Base-by-base conservation (phyloP, 2,888 invertebrate genomes). In the Drosophila nigritarsus region DNA sequence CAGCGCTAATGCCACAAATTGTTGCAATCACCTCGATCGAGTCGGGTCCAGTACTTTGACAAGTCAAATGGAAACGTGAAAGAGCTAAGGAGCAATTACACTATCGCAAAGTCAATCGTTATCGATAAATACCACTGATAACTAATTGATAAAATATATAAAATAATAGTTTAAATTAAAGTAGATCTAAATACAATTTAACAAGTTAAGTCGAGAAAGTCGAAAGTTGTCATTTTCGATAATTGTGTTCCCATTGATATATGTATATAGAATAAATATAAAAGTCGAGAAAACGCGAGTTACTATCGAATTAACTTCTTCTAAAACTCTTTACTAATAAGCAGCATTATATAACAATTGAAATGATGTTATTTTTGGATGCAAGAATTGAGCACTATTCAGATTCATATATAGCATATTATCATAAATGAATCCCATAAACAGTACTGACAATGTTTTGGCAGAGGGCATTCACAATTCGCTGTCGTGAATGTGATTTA, bases 1-100 rank as follows among this genome's bases (percentile, higher is more conserved):
- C 29, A 30, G 58, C 29, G 50, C 63, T 49, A 54, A 54, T 66
- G 80, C 77, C 64, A 62, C 69, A 73, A 64, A 56, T 55, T 58
- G 73, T 62, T 56, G 73, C 66, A 71, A 55, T 71, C 54, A 48
- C 11, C 5, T 30, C 49, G 15, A 27, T 15, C 13, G 48, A 27
- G 24, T 38, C 27, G 36, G 13, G 24, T 49, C n/a, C 9, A 40
- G 29, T 38, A 38, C n/a, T 53, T 24, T 8, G 27, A 27, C 18
- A 24, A 64, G n/a, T 56, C 29, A 29, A 40, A 20, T 40, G 20
- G 20, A 56, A 30, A 42, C 20, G 6, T 3, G 15, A 29, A 18
- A 9, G 29, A 20, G 15, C 6, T n/a, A 42, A 56, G 20, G 15
- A 20, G 20, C 15, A 20, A 42, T 30, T 30, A 40, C 20, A 40